Conservation (phyloP, 2,113 vertebrate genomes). For the Pipra filicauda region DNA sequence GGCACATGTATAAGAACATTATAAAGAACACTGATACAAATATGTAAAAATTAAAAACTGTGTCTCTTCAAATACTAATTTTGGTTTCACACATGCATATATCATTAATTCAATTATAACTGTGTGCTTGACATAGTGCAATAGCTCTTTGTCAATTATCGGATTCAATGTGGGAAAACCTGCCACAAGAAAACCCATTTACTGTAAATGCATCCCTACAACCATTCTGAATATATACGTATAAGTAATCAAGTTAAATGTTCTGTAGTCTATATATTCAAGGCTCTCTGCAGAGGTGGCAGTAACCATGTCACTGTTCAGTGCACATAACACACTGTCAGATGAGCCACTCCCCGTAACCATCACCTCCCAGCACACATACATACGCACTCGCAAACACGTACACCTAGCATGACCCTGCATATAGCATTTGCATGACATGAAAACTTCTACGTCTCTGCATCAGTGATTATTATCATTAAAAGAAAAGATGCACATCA, state of each 20-base stretch:
- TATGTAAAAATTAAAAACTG: slow-evolving; percentile 79
- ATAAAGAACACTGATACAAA: slow-evolving; percentile 69
- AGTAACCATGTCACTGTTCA: slow-evolving; percentile 83
- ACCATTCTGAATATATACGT: slow-evolving; percentile 65
- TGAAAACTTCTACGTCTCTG: slow-evolving; percentile 80
- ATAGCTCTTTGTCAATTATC: slow-evolving; percentile 81
- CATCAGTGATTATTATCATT: slow-evolving; percentile 82
- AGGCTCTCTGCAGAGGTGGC: slow-evolving; percentile 82
- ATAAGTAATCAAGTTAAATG: slow-evolving; percentile 80
- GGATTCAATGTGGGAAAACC: slow-evolving; percentile 72
- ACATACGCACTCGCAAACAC: slow-evolving; percentile 8
- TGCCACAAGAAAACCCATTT: slow-evolving; percentile 72
- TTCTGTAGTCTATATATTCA: slow-evolving; percentile 78
- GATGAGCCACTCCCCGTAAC: slow-evolving; percentile 71
- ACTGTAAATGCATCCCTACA: slow-evolving; percentile 68
- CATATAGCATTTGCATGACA: slow-evolving; percentile 80
- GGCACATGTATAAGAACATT: slow-evolving; percentile 42
- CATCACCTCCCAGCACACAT: slow-evolving; percentile 63
- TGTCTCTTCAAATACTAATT: slow-evolving; percentile 81
- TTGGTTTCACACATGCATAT: slow-evolving; percentile 73
- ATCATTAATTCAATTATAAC: slow-evolving; percentile 93
- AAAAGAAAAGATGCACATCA: slow-evolving; percentile 78
- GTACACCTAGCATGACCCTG: slow-evolving; percentile 59
- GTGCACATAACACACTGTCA: slow-evolving; percentile 86
- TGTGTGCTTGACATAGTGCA: slow-evolving; percentile 84